Conservation (phyloP, 2,888 invertebrate species). For the Philonicus albiceps region DNA sequence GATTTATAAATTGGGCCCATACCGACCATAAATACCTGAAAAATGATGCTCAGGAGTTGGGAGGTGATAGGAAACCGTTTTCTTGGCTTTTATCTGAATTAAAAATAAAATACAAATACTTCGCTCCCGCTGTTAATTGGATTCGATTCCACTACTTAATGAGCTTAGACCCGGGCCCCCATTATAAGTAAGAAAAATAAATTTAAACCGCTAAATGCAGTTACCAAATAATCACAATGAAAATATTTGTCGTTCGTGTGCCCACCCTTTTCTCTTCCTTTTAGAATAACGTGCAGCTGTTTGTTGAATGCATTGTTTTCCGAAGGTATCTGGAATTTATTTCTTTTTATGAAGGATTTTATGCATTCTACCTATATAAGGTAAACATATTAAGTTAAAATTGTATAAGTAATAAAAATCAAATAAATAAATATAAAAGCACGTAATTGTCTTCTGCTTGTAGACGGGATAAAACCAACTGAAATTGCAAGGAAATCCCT, state of each 20-base stretch:
- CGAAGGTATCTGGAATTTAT: not conserved
- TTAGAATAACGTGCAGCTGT: not conserved
- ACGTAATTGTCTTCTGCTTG: not conserved
- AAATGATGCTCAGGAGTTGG: not conserved
- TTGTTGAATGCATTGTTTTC: not conserved
- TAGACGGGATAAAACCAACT: not conserved
- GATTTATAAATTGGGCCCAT: not conserved
- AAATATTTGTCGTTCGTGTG: not conserved
- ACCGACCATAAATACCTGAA: not conserved
- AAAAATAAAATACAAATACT: not conserved
- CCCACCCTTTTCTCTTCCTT: not conserved
- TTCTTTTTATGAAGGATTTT: not conserved
- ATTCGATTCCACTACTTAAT: not conserved
- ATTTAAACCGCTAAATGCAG: not conserved
- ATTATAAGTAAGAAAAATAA: not conserved
- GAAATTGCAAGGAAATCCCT: not conserved
- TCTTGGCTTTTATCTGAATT: not conserved
- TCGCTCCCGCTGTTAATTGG: not conserved
- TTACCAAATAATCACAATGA: not conserved
- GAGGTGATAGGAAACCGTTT: not conserved
- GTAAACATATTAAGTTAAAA: not conserved
- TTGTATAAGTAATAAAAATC: not conserved
- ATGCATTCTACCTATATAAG: not conserved
- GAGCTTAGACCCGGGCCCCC: not conserved
- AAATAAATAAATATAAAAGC: not conserved